Evolutionary conservation across 2,113 vertebrate species (phyloP).

Genomic region (Tychaedon coryphoeus): DNA sequence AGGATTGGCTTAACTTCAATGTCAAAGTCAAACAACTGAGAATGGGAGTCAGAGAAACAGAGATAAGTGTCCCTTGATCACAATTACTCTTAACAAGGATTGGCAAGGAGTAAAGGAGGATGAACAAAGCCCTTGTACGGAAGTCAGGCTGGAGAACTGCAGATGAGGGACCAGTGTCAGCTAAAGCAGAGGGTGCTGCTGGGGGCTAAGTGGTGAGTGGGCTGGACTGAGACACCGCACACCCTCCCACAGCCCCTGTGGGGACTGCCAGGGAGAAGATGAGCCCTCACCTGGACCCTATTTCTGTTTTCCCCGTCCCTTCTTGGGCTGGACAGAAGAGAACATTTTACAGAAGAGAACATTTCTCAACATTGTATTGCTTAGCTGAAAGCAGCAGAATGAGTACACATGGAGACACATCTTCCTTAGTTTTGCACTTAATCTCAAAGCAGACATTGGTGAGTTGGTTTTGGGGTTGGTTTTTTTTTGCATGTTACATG

Average conservation of each 20-base stretch:
- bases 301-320: background rate
- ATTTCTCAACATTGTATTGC: background rate
- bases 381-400: background rate
- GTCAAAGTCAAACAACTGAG: conserved; percentile 93
- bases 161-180: background rate
- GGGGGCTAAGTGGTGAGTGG: background rate
- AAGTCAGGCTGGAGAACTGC: background rate
- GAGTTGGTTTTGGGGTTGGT: background rate
- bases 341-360: background rate
- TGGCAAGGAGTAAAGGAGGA: background rate
- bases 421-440: background rate
- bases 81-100: background rate
- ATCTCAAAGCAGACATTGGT: background rate
- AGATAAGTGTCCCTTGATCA: background rate
- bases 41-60: conserved; percentile 1
- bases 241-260: background rate
- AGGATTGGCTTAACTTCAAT: conserved; percentile 88
- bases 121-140: background rate
- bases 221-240: background rate
- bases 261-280: background rate
- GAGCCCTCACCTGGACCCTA: background rate
- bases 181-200: background rate
- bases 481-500: background rate
- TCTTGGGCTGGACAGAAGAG: background rate
- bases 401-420: background rate